Evolutionary conservation across 2,888 invertebrate genomes (phyloP), one percentile per base, ranked within the genome.

Genomic region (Cephonodes hylas): DNA sequence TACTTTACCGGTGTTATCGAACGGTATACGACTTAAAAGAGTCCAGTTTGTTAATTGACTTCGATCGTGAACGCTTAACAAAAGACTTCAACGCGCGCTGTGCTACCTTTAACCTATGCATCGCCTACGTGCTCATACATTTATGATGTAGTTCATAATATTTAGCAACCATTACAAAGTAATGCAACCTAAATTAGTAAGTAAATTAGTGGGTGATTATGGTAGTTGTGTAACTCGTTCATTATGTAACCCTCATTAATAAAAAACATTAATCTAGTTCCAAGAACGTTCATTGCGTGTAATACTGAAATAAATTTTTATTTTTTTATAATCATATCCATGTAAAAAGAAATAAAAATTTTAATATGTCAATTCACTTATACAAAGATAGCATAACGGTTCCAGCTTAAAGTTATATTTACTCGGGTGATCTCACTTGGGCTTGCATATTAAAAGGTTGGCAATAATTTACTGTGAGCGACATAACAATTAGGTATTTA

Each of bases 1-100:
- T 66, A 48, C 62, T 63, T 62, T 65, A 23, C 34, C 38, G 23
- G 10, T 46, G 34, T 42, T 58, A 63, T 59, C 34, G 45, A 59
- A 31, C 53, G 60, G 62, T 62, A 34, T 20, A 42, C 27, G 15
- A 42, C 63, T 65, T 25, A 27, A 46, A 58, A 59, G 45, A 53
- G 18, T 53, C 31, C 53, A 18, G 63, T 60, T 62, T 66, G 63
- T 56, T 64, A 66, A 68, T 60, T 38, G 63, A 38, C 31, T 58
- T 18, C 15, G 31, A 53, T 31, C 10, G 31, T 45, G 20, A 23
- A 13, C 31, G 53, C 27, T 72, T 38, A 73, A 79, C 70, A 77
- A 83, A 83, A 82, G 83, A 83, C 80, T 73, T 83, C 82, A 83
- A 83, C 83, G 83, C 71, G 80, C 70, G 27, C 31, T 13, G 10